phyloP scores from a whole-genome alignment of 2,113 vertebrate species.

The Oxyruncus cristatus region DNA sequence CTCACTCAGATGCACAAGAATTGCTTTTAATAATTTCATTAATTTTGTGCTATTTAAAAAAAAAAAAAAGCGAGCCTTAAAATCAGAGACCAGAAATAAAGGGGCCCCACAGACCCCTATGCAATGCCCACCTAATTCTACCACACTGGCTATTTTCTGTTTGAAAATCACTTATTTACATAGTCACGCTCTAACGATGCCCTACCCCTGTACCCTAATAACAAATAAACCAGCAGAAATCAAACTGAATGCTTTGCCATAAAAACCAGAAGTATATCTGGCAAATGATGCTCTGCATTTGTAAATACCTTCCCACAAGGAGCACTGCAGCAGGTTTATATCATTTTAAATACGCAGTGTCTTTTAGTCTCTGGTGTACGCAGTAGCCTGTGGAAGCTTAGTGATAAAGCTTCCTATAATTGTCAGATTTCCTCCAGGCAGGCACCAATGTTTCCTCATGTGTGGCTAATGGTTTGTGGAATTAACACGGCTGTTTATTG shows the following conservation, averaged over 20 bases:
- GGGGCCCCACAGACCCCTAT: not conserved
- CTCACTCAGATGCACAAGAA: not conserved
- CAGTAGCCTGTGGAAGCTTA: conserved; percentile 44
- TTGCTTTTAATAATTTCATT: not conserved
- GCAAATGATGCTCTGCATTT: not conserved
- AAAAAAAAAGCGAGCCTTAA: not conserved
- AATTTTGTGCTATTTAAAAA: not conserved
- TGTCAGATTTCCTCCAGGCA: conserved; percentile 62
- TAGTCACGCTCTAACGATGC: not conserved
- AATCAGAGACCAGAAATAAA: not conserved
- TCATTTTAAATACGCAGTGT: conserved; percentile 23
- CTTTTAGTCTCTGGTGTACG: conserved; percentile 31
- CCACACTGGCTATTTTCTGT: not conserved
- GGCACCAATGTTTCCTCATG: conserved; percentile 57
- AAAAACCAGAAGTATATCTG: not conserved
- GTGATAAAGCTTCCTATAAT: conserved; percentile 64
- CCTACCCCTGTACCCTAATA: not conserved
- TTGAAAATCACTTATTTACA: not conserved
- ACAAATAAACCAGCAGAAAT: conserved; percentile 9
- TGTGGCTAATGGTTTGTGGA: conserved; percentile 59
- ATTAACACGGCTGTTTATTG: conserved; percentile 58
- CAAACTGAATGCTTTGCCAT: not conserved
- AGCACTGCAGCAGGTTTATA: conserved; percentile 50
- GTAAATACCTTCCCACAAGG: conserved; percentile 11
- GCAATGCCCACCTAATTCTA: not conserved